Conservation (phyloP, 2,797 vertebrate species). For the Pangasius mekongensis region DNA sequence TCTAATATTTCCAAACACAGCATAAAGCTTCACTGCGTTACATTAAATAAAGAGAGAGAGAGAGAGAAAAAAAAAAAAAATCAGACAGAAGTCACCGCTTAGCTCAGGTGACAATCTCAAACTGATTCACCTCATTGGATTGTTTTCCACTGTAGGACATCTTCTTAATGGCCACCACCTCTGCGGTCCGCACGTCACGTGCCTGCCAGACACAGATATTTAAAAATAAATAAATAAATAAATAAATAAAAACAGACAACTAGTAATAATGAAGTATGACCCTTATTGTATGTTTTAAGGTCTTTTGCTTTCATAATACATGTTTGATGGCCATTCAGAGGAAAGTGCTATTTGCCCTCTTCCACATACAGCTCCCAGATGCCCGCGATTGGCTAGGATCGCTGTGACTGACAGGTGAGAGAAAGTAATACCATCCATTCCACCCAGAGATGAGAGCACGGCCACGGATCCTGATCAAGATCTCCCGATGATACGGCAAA, state of each 20-base stretch:
- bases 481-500: background rate
- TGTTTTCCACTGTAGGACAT: conserved; percentile 99
- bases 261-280: background rate
- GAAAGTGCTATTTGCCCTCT: background rate
- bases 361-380: background rate
- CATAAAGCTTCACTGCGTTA: background rate
- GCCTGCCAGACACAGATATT: conserved; percentile 73
- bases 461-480: background rate
- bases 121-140: conserved; percentile 88
- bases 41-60: background rate
- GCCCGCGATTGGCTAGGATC: background rate
- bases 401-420: background rate
- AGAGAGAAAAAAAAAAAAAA: background rate
- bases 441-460: background rate
- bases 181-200: conserved; percentile 93
- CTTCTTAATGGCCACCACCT: conserved; percentile 99
- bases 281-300: background rate
- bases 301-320: background rate
- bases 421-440: background rate
- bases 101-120: background rate
- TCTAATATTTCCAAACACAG: background rate
- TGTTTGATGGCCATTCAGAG: background rate
- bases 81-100: no score
- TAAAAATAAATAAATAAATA: background rate
- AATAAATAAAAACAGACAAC: conserved; percentile 1